Percentiles rank a stretch among this genome's conserved stretches.
phyloP scores from a whole-genome alignment of 2,888 invertebrate species.

The Lepetodrilus schrolli region DNA sequence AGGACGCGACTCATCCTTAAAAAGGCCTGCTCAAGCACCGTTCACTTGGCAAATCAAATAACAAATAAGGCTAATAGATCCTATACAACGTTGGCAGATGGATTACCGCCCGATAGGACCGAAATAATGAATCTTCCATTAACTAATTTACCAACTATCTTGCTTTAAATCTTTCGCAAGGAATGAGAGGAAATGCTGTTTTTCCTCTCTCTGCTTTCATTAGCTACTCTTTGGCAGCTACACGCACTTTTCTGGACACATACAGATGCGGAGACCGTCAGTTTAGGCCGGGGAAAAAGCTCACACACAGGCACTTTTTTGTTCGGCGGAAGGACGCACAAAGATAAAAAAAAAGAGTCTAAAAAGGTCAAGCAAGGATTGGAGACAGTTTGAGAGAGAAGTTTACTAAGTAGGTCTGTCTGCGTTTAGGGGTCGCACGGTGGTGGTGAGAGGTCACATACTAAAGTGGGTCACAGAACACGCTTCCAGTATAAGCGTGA shows the following conservation, averaged over 20 bases:
- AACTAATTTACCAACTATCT: conserved; percentile 41
- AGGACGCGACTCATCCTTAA: conserved; percentile 28
- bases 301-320: background rate
- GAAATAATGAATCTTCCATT: conserved; percentile 44
- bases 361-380: conserved; percentile 14
- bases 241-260: background rate
- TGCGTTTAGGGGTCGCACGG: background rate
- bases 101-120: conserved; percentile 32
- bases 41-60: conserved; percentile 28
- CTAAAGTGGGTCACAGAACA: too few species aligned
- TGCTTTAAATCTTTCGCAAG: conserved; percentile 19
- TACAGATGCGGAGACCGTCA: background rate
- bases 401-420: background rate
- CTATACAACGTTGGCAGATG: conserved; percentile 25
- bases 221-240: conserved; percentile 9
- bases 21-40: conserved; percentile 38
- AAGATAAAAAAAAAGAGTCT: conserved; percentile 5
- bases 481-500: too few species aligned
- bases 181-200: conserved; percentile 32
- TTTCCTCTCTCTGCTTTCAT: conserved; percentile 35
- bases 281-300: background rate
- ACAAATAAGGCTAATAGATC: conserved; percentile 40
- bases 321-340: conserved; percentile 20
- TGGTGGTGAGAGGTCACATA: background rate
- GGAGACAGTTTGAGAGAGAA: background rate